Base-by-base conservation (phyloP, 2,888 invertebrate species). In the Anticlea derivata region DNA sequence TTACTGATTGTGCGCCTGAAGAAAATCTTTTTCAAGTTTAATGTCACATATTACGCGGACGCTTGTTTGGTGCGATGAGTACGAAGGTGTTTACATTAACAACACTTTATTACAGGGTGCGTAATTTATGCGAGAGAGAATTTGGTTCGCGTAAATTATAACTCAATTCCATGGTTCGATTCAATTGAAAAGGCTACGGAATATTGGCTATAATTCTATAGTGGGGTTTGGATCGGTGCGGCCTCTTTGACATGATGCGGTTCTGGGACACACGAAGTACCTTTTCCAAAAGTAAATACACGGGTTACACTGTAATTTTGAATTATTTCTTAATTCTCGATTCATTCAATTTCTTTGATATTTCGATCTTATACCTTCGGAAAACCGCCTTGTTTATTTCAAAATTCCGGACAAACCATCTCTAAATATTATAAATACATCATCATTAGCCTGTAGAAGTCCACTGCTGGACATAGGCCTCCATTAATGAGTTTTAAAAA, bases 1-100 rank as follows among this genome's bases (percentile, higher is more conserved):
- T 84, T 86, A 78, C 71, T 70, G 75, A 81, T 82, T 69, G 70
- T 67, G 69, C 55, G 66, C 61, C 64, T 66, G 69, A 69, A 73
- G 74, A 76, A 67, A 71, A 78, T 79, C 76, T 72, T 72, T 68
- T 68, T 65, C 59, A 64, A 65, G 62, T 63, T 70, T 84, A 80
- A 83, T 80, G 74, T 66, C 75, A 71, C 73, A 63, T 63, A 81
- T 82, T 82, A 66, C 31, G 27, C 51, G 65, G 65, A 55, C 55
- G 70, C 65, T 70, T 64, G 65, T 66, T 73, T 60, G 52, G 34
- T 43, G 51, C 58, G 53, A 51, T 54, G 51, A 50, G 48, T 52
- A 30, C 23, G 27, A 51, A 57, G 57, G 60, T 62, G 62, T 62
- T 60, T 60, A 62, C 62, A 62, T 62, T 62, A 62, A 62, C 62